Evolutionary conservation across 92 coral and sea anemone species (phyloP).

Genomic region (Muricea muricata): DNA sequence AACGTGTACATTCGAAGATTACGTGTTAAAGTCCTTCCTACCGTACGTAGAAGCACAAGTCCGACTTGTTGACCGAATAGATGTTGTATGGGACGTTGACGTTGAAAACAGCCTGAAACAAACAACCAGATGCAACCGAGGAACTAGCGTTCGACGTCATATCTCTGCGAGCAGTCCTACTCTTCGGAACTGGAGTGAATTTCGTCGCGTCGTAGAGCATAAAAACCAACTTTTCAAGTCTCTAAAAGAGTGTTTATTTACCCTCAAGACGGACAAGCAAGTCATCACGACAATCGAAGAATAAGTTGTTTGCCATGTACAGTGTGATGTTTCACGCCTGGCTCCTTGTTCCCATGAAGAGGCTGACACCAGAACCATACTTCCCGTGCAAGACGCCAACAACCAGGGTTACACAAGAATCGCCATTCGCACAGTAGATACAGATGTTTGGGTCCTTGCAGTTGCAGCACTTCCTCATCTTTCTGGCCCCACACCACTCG

Average conservation of each 20-base stretch:
- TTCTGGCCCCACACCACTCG: not conserved
- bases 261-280: conserved; percentile 42
- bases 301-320: conserved; percentile 12
- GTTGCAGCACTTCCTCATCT: not conserved
- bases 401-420: not conserved
- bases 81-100: not conserved
- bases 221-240: conserved; percentile 56
- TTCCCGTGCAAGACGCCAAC: not conserved
- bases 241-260: conserved; percentile 20
- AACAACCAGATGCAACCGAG: conserved; percentile 20
- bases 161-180: no score
- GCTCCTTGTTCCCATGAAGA: not conserved
- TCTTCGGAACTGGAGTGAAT: conserved; percentile 53
- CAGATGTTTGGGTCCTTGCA: not conserved
- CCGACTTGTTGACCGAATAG: not conserved
- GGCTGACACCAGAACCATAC: conserved; percentile 27
- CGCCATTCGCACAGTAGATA: not conserved
- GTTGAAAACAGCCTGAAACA: not conserved
- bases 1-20: conserved; percentile 40
- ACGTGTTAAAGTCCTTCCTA: conserved; percentile 22
- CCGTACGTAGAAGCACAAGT: not conserved
- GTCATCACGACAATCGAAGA: conserved; percentile 41
- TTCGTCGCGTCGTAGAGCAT: conserved; percentile 52
- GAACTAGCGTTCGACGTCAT: conserved; percentile 61
- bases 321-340: not conserved